Percentiles rank a stretch among this genome's conserved stretches.
phyloP scores from a whole-genome alignment of 2,888 invertebrate species.

The Hoplodrina ambigua region DNA sequence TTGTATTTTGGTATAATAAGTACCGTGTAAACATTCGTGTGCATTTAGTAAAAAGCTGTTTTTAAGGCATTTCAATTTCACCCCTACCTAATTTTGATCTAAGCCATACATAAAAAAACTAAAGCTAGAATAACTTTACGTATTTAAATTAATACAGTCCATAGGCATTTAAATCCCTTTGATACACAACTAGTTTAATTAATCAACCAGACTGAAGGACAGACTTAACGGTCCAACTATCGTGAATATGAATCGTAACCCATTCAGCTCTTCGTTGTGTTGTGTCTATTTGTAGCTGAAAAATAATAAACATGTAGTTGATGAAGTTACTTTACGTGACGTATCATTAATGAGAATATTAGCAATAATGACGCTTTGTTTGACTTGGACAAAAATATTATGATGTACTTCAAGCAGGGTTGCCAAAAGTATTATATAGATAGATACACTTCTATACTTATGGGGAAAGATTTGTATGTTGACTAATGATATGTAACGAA shows the following conservation, averaged over 20 bases:
- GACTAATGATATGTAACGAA: too few species aligned
- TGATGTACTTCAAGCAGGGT: not conserved
- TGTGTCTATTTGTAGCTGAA: conserved; percentile 36
- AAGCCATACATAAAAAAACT: not conserved
- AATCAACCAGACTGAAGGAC: conserved; percentile 48
- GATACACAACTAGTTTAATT: conserved; percentile 15
- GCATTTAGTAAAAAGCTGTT: too few species aligned
- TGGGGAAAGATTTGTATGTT: too few species aligned
- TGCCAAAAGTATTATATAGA: too few species aligned
- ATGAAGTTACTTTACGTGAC: conserved; percentile 27
- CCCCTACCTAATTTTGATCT: not conserved
- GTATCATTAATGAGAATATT: conserved; percentile 41
- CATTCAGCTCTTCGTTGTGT: conserved; percentile 17
- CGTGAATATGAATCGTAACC: conserved; percentile 37
- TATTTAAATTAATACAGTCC: not conserved
- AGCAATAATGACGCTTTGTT: conserved; percentile 30
- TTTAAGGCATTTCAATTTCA: too few species aligned
- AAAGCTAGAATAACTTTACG: not conserved
- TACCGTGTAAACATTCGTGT: too few species aligned
- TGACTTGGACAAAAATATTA: conserved; percentile 23
- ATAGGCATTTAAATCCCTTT: not conserved
- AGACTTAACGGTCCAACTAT: conserved; percentile 30
- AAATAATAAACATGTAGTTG: conserved; percentile 48
- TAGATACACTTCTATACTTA: too few species aligned
- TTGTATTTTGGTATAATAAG: too few species aligned